Percentiles rank a stretch among this genome's conserved stretches.
Evolutionary conservation across 2,113 vertebrate genomes (phyloP).

Genomic region (Puffinus mauretanicus): DNA sequence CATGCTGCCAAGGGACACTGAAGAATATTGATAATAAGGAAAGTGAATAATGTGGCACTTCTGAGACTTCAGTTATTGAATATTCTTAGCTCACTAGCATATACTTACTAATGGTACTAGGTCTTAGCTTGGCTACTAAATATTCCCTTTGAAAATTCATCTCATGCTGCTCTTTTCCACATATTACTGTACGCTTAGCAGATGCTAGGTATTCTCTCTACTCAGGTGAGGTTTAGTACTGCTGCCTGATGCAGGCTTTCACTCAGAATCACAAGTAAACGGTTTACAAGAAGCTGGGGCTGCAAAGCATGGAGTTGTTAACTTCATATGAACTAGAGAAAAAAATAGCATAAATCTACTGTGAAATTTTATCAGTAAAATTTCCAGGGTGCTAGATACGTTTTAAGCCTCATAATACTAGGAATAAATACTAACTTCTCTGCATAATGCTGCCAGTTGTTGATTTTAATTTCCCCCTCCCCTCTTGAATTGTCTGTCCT

Average conservation of each 20-base stretch:
- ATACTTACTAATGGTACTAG: neutral
- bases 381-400: neutral
- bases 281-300: neutral
- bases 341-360: neutral
- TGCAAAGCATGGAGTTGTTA: neutral
- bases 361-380: neutral
- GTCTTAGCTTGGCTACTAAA: neutral
- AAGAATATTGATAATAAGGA: neutral
- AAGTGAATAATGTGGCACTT: neutral
- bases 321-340: neutral
- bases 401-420: neutral
- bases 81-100: neutral
- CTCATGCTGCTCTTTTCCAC: neutral
- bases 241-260: neutral
- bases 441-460: neutral
- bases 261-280: accelerated
- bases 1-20: neutral
- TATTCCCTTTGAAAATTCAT: neutral
- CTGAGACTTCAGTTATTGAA: neutral
- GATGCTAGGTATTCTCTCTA: neutral
- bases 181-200: neutral
- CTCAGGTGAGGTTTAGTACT: neutral
- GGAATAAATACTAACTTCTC: neutral
- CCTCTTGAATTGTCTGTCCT: neutral
- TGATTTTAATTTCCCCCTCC: neutral